A percentile compares a stretch with the other conserved stretches of the same genome.
phyloP scores from a whole-genome alignment of 2,888 invertebrate genomes.

The Perizoma affinitatum region DNA sequence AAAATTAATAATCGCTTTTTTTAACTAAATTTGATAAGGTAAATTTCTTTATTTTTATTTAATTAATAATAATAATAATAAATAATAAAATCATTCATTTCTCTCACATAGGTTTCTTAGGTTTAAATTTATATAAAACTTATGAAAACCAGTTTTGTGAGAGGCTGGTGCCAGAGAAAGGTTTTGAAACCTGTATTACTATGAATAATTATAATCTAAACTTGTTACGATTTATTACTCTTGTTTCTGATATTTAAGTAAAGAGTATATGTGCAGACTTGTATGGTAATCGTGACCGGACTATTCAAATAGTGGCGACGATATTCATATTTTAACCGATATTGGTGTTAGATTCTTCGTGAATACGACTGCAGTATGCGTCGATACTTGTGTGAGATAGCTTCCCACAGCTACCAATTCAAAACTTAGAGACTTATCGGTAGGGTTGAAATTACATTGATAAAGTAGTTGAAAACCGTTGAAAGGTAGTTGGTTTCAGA shows the following conservation, averaged over 20 bases:
- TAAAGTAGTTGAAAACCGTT: constrained; percentile 26
- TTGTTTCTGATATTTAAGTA: constrained; percentile 17
- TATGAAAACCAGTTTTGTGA: too few species aligned
- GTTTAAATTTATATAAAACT: too few species aligned
- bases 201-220: too few species aligned
- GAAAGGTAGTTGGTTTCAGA: constrained; percentile 48
- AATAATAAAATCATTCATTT: too few species aligned
- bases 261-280: constrained; percentile 36
- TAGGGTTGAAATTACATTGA: constrained; percentile 23
- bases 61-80: too few species aligned
- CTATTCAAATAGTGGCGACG: constrained; percentile 53
- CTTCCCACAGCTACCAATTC: constrained; percentile 20
- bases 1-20: too few species aligned
- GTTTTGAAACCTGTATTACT: too few species aligned
- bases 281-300: constrained; percentile 56
- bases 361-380: constrained; percentile 49
- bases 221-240: constrained; percentile 3
- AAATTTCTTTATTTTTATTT: too few species aligned
- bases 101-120: too few species aligned
- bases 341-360: constrained; percentile 55
- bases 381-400: constrained; percentile 33
- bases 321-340: constrained; percentile 67
- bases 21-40: too few species aligned
- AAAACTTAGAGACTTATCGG: constrained; percentile 10
- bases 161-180: too few species aligned